phyloP scores from a whole-genome alignment of 2,888 invertebrate genomes.

The Scaeva pyrastri region DNA sequence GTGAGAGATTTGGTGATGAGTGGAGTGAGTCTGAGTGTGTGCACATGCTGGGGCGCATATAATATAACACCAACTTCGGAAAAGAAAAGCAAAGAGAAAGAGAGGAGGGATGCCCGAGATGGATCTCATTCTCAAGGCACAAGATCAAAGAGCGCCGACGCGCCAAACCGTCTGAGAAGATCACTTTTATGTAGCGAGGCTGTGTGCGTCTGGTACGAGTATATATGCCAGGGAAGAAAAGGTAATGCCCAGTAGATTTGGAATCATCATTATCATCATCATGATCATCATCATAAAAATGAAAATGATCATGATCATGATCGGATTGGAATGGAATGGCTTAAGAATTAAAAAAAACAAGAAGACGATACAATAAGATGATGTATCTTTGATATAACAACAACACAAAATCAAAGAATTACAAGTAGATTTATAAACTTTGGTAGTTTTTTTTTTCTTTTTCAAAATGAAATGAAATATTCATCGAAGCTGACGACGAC shows the following conservation, averaged over 20 bases:
- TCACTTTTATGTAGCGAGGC: constrained; percentile 57
- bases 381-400: constrained; percentile 66
- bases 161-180: constrained; percentile 76
- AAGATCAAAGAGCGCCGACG: constrained; percentile 75
- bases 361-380: constrained; percentile 60
- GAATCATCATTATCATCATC: neutral
- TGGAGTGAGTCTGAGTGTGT: no score
- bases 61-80: constrained; percentile 21
- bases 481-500: neutral
- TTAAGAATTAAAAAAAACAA: constrained; percentile 37
- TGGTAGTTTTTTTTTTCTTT: neutral
- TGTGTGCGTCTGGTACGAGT: neutral
- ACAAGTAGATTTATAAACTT: constrained; percentile 31
- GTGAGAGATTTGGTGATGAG: constrained; percentile 73
- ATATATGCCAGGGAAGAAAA: neutral
- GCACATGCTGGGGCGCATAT: constrained; percentile 27
- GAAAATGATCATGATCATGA: constrained; percentile 60
- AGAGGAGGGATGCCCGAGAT: constrained; percentile 7
- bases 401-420: constrained; percentile 49
- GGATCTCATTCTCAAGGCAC: constrained; percentile 25
- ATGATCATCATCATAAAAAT: constrained; percentile 21
- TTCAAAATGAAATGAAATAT: constrained; percentile 28
- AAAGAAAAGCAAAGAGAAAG: neutral
- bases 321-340: constrained; percentile 25
- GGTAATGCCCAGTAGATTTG: constrained; percentile 51